Conservation (phyloP, 2,113 vertebrate species). For the Callopanchax toddi region DNA sequence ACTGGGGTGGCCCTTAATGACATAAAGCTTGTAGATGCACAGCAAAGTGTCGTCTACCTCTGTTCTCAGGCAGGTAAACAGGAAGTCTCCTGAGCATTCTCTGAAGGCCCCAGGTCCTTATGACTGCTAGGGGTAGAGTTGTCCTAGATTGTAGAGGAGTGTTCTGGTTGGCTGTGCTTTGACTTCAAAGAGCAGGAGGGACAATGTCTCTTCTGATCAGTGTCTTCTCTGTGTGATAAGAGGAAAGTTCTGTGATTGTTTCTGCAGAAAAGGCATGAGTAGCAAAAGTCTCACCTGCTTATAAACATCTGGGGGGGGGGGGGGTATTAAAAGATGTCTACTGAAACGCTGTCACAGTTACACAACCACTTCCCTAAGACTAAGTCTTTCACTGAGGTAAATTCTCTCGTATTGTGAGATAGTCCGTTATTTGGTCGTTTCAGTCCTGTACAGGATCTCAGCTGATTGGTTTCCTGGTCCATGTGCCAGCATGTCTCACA, state of each 20-base stretch:
- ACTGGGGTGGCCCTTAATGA: background rate
- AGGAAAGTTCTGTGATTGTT: constrained; percentile 6
- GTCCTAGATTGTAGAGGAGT: background rate
- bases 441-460: constrained; percentile 29
- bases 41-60: background rate
- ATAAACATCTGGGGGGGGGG: constrained; percentile 11
- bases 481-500: constrained; percentile 26
- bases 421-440: constrained; percentile 22
- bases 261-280: constrained; percentile 21
- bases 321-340: constrained; percentile 16
- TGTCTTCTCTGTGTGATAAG: constrained; percentile 10
- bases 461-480: constrained; percentile 27
- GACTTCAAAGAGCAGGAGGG: constrained; percentile 15
- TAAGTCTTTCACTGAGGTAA: constrained; percentile 56
- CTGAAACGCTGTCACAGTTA: constrained; percentile 50
- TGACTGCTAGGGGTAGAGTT: constrained; percentile 4
- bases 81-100: constrained; percentile 51
- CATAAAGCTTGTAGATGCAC: constrained; percentile 17
- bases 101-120: constrained; percentile 14
- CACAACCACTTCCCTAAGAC: constrained; percentile 30
- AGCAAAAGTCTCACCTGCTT: constrained; percentile 25
- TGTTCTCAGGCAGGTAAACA: constrained; percentile 36
- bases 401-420: constrained; percentile 42
- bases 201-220: background rate
- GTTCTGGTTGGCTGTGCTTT: constrained; percentile 42